These are phyloP conservation scores for Phaethon lepturus DNA, from an alignment of 2,113 vertebrate species.

Conservation along the genomic window DNA sequence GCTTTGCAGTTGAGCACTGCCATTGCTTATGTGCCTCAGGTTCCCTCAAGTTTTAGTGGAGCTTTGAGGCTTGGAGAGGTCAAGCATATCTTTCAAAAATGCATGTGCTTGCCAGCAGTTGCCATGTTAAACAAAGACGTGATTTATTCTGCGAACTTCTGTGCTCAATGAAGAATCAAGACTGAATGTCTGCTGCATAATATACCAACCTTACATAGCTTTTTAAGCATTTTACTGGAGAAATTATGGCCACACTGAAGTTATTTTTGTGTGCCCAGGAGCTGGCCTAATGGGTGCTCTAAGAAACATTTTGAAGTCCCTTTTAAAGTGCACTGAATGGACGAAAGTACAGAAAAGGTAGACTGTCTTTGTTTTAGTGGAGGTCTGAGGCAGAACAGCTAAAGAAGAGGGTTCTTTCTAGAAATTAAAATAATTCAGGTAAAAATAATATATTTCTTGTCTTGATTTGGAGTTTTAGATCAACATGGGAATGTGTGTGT, in stretches of 20 bases:
- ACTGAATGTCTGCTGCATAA: neutral
- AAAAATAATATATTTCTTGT: neutral
- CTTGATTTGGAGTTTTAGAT: neutral
- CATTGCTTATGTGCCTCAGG: neutral
- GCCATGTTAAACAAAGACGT: neutral
- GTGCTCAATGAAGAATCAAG: neutral
- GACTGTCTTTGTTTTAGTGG: neutral
- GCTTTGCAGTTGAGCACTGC: neutral
- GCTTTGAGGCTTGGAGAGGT: neutral
- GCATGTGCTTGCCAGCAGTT: neutral
- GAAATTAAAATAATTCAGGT: neutral
- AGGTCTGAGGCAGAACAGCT: neutral
- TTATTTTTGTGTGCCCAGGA: neutral
- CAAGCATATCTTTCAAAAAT: neutral
- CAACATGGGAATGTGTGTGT: neutral
- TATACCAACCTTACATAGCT: neutral
- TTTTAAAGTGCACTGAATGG: neutral
- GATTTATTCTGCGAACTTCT: neutral
- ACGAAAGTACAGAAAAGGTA: neutral
- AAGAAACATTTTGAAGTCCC: neutral
- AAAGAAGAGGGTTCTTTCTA: neutral
- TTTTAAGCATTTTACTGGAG: neutral
- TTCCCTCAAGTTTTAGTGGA: neutral
- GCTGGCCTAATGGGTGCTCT: neutral
- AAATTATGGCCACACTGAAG: neutral